These are phyloP conservation scores for Dasypogon diadema DNA, from an alignment of 2,888 invertebrate genomes.

Conservation along the genomic window DNA sequence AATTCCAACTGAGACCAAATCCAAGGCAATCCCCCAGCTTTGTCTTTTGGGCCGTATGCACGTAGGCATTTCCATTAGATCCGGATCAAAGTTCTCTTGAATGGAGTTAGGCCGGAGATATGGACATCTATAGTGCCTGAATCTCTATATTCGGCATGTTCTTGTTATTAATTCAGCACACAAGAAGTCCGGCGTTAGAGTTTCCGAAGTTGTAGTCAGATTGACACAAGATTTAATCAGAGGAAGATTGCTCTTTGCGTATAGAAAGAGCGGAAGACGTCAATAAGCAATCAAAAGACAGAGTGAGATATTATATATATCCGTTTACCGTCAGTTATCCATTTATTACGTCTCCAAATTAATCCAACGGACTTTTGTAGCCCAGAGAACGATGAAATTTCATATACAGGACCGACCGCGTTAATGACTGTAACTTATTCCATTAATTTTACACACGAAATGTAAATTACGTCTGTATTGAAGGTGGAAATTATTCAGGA, in stretches of 20 bases:
- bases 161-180: slow-evolving; percentile 42
- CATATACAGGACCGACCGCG: slow-evolving; percentile 7
- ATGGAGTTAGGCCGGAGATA: background rate
- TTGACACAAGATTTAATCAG: slow-evolving; percentile 36
- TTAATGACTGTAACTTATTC: background rate
- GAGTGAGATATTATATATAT: background rate
- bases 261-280: background rate
- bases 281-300: slow-evolving; percentile 36
- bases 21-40: background rate
- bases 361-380: slow-evolving; percentile 9
- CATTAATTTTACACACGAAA: background rate
- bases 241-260: slow-evolving; percentile 11
- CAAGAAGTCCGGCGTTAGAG: slow-evolving; percentile 8
- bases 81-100: slow-evolving; percentile 3
- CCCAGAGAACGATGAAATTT: background rate
- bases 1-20: background rate
- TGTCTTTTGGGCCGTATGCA: background rate
- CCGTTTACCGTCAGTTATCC: background rate
- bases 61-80: slow-evolving; percentile 15
- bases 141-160: slow-evolving; percentile 2
- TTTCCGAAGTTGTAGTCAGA: slow-evolving; percentile 4
- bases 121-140: background rate
- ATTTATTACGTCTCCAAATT: slow-evolving; percentile 30
- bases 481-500: too few species aligned
- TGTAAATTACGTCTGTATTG: background rate